Percentiles rank a stretch among this genome's conserved stretches.
These are phyloP conservation scores for Nyctibius bracteatus DNA, from an alignment of 2,113 vertebrate species.

Conservation along the genomic window DNA sequence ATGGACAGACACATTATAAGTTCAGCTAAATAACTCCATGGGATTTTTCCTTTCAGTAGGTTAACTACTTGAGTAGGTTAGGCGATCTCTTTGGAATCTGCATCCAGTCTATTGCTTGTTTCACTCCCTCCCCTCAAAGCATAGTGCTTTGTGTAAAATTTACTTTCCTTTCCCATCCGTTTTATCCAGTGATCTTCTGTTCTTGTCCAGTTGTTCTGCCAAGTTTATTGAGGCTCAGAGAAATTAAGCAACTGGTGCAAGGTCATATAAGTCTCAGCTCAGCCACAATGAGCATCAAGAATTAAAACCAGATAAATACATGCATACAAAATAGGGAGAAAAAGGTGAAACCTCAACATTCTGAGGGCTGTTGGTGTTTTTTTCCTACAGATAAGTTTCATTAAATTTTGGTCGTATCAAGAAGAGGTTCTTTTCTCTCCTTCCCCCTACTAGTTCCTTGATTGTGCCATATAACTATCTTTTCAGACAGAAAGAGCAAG, in stretches of 20 bases:
- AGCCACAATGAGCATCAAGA: neutral
- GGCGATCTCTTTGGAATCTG: neutral
- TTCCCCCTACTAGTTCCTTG: neutral
- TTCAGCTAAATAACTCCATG: neutral
- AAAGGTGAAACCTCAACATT: neutral
- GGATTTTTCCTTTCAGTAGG: neutral
- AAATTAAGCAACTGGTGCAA: neutral
- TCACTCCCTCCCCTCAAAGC: neutral
- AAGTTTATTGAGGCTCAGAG: neutral
- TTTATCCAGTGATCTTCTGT: neutral
- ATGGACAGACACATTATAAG: neutral
- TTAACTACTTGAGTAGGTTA: neutral
- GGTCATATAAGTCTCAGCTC: neutral
- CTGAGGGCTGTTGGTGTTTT: neutral
- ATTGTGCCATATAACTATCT: neutral
- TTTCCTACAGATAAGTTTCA: neutral
- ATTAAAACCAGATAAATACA: neutral
- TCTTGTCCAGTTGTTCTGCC: neutral
- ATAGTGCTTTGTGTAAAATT: neutral
- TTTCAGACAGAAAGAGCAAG: neutral
- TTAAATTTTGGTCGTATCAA: neutral
- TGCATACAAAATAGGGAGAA: neutral
- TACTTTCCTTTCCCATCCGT: neutral
- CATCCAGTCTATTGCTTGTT: neutral
- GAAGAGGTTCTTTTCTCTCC: neutral